Evolutionary conservation across 2,113 vertebrate genomes (phyloP).

Genomic region (Vidua chalybeata): DNA sequence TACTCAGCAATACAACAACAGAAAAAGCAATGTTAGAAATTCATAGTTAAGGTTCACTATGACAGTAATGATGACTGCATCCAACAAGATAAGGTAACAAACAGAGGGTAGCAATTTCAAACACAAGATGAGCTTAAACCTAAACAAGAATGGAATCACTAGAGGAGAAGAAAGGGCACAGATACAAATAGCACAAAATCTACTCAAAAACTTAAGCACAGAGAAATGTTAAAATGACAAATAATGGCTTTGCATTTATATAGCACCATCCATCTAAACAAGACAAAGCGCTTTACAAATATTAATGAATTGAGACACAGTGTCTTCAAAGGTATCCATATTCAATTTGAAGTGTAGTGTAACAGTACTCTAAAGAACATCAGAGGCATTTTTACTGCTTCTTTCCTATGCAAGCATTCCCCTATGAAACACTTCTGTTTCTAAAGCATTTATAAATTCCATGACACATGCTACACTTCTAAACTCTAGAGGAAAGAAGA

Average conservation of each 20-base stretch:
- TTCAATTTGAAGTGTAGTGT: neutral
- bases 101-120: neutral
- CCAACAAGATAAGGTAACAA: neutral
- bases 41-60: neutral
- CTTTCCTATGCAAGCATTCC: neutral
- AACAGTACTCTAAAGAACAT: neutral
- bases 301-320: constrained; percentile 39
- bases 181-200: neutral
- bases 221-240: neutral
- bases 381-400: neutral
- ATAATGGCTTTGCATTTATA: constrained; percentile 52
- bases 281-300: constrained; percentile 69
- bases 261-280: constrained; percentile 59
- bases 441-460: neutral
- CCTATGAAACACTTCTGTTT: neutral
- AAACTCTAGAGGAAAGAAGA: neutral
- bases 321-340: neutral
- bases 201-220: neutral
- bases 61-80: neutral
- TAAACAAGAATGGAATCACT: neutral
- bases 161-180: neutral
- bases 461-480: neutral
- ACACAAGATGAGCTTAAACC: neutral
- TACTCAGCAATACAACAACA: neutral
- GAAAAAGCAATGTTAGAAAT: neutral